Base-by-base conservation (phyloP, 2,888 invertebrate species). In the Danaus chrysippus region DNA sequence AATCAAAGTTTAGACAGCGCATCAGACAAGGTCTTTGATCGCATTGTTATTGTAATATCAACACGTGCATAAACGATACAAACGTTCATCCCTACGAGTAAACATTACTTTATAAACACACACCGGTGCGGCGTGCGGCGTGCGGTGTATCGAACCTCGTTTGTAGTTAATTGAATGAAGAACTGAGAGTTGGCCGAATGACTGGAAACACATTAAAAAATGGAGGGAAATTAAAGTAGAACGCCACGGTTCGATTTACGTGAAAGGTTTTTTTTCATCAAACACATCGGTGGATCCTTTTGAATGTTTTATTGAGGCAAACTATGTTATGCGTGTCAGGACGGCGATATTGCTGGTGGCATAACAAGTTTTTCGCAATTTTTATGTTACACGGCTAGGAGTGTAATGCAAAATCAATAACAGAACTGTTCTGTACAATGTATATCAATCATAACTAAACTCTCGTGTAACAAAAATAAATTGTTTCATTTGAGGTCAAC, bases 11-110 rank as follows among this genome's bases (percentile, higher is more conserved):
- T 71, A 68, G 69, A 71, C 71, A 68, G 69, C 62, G 62, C 63
- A 59, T 73, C 71, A 75, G 76, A 69, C 71, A 75, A 73, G 85
- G 84, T 84, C 83, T 84, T 83, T 83, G 84, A 83, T 84, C 86
- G 77, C 70, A 69, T 67, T 86, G 87, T 84, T 86, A 82, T 85
- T 83, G 78, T 83, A 76, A 76, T 68, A 70, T 64, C 72, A 75
- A 80, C 84, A 84, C 82, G 80, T 84, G 83, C 75, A 64, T 17
- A 49, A 49, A 57, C 63, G 17, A 58, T 62, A 44, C 49, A 52
- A 46, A 67, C 68, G 63, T 61, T 59, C 66, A 62, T 54, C 67
- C 63, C 58, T 62, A 56, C 54, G 52, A 59, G 56, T 62, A 63
- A 69, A 66, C 68, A 62, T 62, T 64, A 55, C 61, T 54, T 52